Conservation (phyloP, 2,113 vertebrate genomes). For the Sialia sialis region DNA sequence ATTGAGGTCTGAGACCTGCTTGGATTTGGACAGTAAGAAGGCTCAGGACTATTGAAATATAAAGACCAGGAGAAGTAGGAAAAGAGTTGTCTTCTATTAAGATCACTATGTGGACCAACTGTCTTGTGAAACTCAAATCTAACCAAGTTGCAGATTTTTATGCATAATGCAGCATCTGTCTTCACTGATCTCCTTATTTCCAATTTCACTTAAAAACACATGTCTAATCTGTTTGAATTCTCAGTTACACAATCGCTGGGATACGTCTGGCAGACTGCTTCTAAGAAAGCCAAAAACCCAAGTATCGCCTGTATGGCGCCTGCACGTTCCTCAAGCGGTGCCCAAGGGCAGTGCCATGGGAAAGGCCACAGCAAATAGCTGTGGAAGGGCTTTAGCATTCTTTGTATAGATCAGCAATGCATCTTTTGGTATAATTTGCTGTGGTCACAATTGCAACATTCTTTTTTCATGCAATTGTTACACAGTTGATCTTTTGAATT, state of each 20-base stretch:
- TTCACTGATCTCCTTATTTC: slow-evolving; percentile 26
- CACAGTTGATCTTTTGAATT: neutral
- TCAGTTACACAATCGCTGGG: neutral
- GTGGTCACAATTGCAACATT: neutral
- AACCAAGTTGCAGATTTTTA: slow-evolving; percentile 14
- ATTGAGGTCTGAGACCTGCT: neutral
- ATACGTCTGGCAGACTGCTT: neutral
- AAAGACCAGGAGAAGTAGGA: neutral
- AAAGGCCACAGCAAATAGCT: neutral
- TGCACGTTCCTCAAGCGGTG: fast-evolving
- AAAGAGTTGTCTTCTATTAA: neutral
- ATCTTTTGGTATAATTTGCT: neutral
- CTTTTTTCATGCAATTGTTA: neutral
- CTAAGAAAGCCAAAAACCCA: neutral
- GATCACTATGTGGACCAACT: neutral
- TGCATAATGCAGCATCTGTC: slow-evolving; percentile 9
- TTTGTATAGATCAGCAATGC: neutral
- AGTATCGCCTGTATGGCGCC: neutral
- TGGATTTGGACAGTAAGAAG: neutral
- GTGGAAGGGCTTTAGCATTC: neutral
- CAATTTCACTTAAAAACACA: slow-evolving; percentile 26
- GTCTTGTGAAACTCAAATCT: neutral
- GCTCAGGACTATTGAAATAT: neutral
- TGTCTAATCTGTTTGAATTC: slow-evolving; percentile 27
- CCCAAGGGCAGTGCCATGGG: neutral